A percentile compares a stretch with the other conserved stretches of the same genome.
Conservation (phyloP, 2,888 invertebrate species). For the Caprella mutica region DNA sequence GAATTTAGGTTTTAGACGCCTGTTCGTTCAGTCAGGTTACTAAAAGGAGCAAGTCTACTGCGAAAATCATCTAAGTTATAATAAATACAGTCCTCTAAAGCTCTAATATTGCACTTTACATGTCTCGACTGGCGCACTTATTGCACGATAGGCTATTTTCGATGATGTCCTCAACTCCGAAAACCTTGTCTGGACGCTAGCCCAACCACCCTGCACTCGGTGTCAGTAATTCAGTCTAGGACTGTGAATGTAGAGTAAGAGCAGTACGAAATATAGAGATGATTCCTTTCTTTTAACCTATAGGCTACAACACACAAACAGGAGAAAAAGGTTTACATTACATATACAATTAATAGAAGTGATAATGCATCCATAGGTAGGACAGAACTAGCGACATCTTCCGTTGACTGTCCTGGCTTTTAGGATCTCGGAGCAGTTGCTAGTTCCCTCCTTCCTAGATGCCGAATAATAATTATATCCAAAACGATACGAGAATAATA, state of each 20-base stretch:
- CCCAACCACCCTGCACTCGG: too few species aligned
- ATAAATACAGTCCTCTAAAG: conserved; percentile 3
- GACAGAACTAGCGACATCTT: background rate
- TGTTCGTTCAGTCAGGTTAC: too few species aligned
- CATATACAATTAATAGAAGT: conserved; percentile 34
- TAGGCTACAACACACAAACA: conserved; percentile 31
- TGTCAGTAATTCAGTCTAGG: too few species aligned
- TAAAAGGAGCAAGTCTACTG: too few species aligned
- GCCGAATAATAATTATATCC: conserved; percentile 31
- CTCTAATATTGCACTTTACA: conserved; percentile 13
- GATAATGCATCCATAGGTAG: background rate
- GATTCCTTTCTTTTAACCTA: conserved; percentile 32
- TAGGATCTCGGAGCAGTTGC: background rate
- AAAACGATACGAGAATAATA: conserved; percentile 33
- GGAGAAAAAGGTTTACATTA: conserved; percentile 33
- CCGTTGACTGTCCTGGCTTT: background rate
- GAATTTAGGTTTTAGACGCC: too few species aligned
- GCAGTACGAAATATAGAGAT: too few species aligned
- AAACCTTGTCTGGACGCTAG: too few species aligned
- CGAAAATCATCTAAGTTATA: conserved; percentile 6
- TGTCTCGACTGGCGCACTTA: too few species aligned
- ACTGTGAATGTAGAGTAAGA: too few species aligned
- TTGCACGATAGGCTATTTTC: too few species aligned
- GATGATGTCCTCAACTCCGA: too few species aligned
- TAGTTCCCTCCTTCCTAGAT: conserved; percentile 14